A percentile compares a stretch with the other conserved stretches of the same genome.
Conservation (phyloP, 2,797 vertebrate species). For the Pseudomugil gertrudae region DNA sequence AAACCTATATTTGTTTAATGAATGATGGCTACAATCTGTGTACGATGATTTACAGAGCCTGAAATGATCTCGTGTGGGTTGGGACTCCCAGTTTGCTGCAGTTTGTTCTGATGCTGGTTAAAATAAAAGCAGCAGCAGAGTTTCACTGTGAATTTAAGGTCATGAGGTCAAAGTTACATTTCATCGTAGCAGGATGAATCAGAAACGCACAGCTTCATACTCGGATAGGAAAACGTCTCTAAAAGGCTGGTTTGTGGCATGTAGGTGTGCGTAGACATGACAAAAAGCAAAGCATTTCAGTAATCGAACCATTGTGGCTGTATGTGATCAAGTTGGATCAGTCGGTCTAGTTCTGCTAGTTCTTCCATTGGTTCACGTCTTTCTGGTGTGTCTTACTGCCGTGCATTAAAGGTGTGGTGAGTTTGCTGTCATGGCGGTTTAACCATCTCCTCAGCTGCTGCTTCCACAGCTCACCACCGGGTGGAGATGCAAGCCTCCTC, state of each 20-base stretch:
- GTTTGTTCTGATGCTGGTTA: no score
- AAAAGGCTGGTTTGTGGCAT: not conserved
- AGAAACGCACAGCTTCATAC: not conserved
- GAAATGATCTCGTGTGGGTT: no score
- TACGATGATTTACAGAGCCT: no score
- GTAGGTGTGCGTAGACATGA: not conserved
- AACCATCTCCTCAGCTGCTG: slow-evolving; percentile 6
- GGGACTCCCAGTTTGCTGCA: no score
- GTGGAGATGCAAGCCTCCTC: slow-evolving; percentile 36
- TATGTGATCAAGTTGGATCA: slow-evolving; percentile 3
- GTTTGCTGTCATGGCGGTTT: not conserved
- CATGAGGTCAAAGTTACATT: slow-evolving; percentile 1
- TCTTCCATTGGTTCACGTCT: not conserved
- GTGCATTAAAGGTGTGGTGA: slow-evolving; percentile 23
- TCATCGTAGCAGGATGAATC: slow-evolving; percentile 16
- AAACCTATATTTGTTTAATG: no score
- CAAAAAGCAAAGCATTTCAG: not conserved
- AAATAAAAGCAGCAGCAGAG: not conserved
- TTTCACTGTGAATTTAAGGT: slow-evolving; percentile 15
- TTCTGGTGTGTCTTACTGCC: not conserved
- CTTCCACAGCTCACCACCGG: slow-evolving; percentile 44
- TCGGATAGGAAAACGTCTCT: not conserved
- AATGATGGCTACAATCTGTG: no score
- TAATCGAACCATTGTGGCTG: not conserved
- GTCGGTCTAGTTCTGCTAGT: slow-evolving; percentile 6